phyloP scores from a whole-genome alignment of 2,113 vertebrate species.

The Sceloporus undulatus region DNA sequence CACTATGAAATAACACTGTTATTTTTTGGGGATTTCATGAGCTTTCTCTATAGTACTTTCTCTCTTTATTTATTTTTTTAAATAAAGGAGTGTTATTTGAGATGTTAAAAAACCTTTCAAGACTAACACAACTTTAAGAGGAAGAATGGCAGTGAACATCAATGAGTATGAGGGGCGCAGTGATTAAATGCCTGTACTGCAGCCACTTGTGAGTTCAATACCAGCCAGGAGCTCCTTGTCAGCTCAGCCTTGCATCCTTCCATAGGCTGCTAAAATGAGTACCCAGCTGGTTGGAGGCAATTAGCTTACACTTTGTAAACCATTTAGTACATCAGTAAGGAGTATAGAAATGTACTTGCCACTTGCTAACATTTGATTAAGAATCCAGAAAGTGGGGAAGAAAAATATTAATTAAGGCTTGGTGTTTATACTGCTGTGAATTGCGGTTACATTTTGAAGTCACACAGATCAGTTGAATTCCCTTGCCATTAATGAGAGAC shows the following conservation, averaged over 20 bases:
- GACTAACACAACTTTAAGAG: not conserved
- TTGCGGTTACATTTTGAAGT: not conserved
- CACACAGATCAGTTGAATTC: not conserved
- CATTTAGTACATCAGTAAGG: too few relatives aligned
- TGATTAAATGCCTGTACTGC: too few relatives aligned
- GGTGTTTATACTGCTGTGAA: not conserved
- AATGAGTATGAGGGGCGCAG: not conserved
- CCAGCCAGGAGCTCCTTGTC: too few relatives aligned
- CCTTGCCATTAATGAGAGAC: too few relatives aligned
- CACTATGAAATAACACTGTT: not conserved
- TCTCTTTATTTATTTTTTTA: rapidly evolving
- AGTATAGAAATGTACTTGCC: too few relatives aligned
- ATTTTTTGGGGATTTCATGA: rapidly evolving
- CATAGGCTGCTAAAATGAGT: too few relatives aligned
- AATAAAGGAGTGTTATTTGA: not conserved
- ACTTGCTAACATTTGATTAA: not conserved
- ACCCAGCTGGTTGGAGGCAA: too few relatives aligned
- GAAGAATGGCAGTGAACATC: not conserved
- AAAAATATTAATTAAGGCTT: not conserved
- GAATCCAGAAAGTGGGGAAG: not conserved
- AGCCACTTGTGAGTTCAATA: too few relatives aligned
- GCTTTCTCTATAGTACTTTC: not conserved
- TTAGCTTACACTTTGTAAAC: too few relatives aligned
- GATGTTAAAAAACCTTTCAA: not conserved
- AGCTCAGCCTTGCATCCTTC: too few relatives aligned